phyloP scores from a whole-genome alignment of 2,113 vertebrate genomes.

The Ascaphus truei region DNA sequence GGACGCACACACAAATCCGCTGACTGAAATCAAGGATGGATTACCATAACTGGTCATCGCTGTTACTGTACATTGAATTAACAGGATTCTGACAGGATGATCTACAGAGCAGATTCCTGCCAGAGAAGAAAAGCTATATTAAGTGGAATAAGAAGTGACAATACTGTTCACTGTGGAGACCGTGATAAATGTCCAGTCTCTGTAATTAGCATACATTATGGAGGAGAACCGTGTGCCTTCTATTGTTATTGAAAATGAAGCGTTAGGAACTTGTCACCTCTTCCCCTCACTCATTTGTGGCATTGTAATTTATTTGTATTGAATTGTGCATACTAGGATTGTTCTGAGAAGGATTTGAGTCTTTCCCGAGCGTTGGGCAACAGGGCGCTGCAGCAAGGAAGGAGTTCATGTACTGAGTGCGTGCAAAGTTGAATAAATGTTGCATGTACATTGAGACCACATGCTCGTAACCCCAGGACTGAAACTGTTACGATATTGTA shows the following conservation, averaged over 20 bases:
- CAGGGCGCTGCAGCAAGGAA: no score
- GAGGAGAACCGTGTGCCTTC: background rate
- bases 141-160: slow-evolving; percentile 25
- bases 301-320: slow-evolving; percentile 19
- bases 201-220: slow-evolving; percentile 10
- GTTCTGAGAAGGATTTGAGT: background rate
- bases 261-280: slow-evolving; percentile 4
- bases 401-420: no score
- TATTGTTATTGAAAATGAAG: background rate
- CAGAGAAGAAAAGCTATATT: slow-evolving; percentile 19
- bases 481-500: no score
- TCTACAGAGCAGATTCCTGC: slow-evolving; percentile 8
- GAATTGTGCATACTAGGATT: background rate
- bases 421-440: background rate
- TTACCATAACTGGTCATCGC: slow-evolving; percentile 14
- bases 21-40: background rate
- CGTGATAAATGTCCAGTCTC: background rate
- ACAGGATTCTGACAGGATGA: background rate
- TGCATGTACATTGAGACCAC: no score
- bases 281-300: background rate
- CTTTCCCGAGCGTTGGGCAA: no score
- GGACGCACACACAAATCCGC: no score
- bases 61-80: background rate
- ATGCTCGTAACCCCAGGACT: no score
- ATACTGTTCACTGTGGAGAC: slow-evolving; percentile 6